A percentile compares a stretch with the other conserved stretches of the same genome.
These are phyloP conservation scores for Dendropsophus ebraccatus DNA, from an alignment of 2,113 vertebrate genomes.

Conservation along the genomic window DNA sequence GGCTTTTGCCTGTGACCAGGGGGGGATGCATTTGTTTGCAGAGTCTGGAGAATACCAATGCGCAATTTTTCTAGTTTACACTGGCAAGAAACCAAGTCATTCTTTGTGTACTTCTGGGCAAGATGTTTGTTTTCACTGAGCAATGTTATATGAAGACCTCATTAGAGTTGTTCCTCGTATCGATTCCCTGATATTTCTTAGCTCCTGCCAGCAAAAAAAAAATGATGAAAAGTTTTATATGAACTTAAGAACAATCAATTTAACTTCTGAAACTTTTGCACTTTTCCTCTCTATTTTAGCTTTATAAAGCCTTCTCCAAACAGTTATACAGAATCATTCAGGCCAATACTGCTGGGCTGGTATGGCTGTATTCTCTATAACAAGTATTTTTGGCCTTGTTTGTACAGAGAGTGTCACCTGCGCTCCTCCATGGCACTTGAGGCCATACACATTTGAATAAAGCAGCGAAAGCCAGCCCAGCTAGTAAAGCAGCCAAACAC, in stretches of 20 bases:
- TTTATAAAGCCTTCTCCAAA: no score
- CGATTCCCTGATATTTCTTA: constrained; percentile 24
- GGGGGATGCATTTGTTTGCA: constrained; percentile 6
- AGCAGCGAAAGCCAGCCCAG: no score
- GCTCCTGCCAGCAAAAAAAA: not conserved
- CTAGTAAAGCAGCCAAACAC: no score
- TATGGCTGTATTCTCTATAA: no score
- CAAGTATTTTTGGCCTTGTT: no score
- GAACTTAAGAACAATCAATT: not conserved
- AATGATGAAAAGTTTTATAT: not conserved
- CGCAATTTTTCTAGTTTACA: constrained; percentile 1
- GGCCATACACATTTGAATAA: no score
- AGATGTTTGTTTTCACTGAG: constrained; percentile 10
- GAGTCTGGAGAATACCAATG: constrained; percentile 9
- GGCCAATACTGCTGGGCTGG: no score
- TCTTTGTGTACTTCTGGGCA: constrained; percentile 22
- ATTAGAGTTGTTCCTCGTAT: constrained; percentile 3
- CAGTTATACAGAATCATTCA: no score
- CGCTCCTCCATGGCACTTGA: no score
- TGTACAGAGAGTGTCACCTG: no score
- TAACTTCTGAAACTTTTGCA: not conserved
- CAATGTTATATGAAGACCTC: constrained; percentile 5
- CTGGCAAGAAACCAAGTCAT: constrained; percentile 17
- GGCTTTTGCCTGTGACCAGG: not conserved
- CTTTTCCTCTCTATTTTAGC: not conserved